phyloP scores from a whole-genome alignment of 1,140 invertebrate genomes.

The Propsilocerus akamusi region DNA sequence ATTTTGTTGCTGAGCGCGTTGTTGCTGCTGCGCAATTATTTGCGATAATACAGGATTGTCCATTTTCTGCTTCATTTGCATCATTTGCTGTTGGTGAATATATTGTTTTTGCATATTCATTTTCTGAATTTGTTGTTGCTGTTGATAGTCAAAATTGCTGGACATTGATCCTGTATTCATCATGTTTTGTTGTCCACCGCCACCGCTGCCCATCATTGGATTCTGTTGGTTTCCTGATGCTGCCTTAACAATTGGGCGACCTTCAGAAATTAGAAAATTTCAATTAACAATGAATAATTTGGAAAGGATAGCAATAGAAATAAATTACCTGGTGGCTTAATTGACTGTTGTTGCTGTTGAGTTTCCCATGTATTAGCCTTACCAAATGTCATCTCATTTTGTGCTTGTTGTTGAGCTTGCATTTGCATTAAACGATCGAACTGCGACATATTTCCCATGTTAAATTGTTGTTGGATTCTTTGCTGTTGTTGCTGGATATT shows the following conservation, averaged over 20 bases:
- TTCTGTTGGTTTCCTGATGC: conserved; percentile 8
- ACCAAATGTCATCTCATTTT: neutral
- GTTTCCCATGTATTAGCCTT: neutral
- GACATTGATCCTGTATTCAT: conserved; percentile 5
- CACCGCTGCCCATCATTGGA: conserved; percentile 7
- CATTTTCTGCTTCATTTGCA: conserved; percentile 13
- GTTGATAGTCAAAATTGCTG: conserved; percentile 14
- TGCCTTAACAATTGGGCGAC: conserved; percentile 21
- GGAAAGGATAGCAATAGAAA: neutral
- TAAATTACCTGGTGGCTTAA: conserved; percentile 8
- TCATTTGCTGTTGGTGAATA: conserved; percentile 13
- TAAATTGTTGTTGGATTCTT: neutral
- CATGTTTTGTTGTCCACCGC: too few species aligned
- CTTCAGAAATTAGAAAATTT: conserved; percentile 7
- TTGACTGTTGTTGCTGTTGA: conserved; percentile 10
- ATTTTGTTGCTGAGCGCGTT: conserved; percentile 11
- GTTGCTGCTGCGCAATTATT: conserved; percentile 3
- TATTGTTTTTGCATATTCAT: conserved; percentile 20
- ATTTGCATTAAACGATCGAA: neutral
- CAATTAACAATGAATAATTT: neutral
- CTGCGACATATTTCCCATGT: neutral
- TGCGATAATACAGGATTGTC: conserved; percentile 5
- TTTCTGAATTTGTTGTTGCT: conserved; percentile 12
- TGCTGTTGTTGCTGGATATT: neutral
- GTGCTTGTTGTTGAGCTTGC: conserved; percentile 1